phyloP scores from a whole-genome alignment of 1,140 invertebrate genomes.

The Agraylea sexmaculata region DNA sequence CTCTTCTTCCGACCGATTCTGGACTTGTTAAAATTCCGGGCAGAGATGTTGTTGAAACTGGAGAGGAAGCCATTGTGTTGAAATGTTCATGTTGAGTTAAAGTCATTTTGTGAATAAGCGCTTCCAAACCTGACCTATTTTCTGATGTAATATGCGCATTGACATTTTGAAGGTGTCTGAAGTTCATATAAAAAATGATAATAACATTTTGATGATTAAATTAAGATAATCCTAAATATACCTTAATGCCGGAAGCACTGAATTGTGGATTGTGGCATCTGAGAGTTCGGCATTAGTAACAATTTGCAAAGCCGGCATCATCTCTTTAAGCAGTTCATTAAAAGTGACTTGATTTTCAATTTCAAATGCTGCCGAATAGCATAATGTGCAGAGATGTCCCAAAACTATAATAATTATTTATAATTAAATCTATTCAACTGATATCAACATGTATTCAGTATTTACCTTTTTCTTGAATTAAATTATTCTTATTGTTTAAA shows the following conservation, averaged over 20 bases:
- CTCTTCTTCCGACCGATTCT: constrained; percentile 30
- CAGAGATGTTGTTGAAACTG: constrained; percentile 2
- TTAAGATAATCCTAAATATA: constrained; percentile 8
- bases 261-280: constrained; percentile 16
- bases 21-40: constrained; percentile 27
- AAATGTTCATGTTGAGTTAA: no score
- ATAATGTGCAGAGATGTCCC: constrained; percentile 14
- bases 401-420: constrained; percentile 16
- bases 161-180: constrained; percentile 16
- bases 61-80: no score
- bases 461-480: constrained; percentile 14
- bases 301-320: constrained; percentile 18
- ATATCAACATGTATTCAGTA: no score
- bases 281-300: constrained; percentile 16
- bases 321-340: constrained; percentile 15
- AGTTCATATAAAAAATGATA: constrained; percentile 4
- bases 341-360: constrained; percentile 13
- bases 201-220: not conserved
- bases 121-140: constrained; percentile 31
- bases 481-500: constrained; percentile 6
- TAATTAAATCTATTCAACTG: constrained; percentile 9
- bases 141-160: constrained; percentile 18
- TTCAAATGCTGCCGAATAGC: constrained; percentile 15
- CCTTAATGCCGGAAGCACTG: constrained; percentile 18
- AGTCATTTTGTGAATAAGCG: constrained; percentile 25